These are phyloP conservation scores for Anser cygnoides DNA, from an alignment of 2,113 vertebrate species.

Conservation along the genomic window DNA sequence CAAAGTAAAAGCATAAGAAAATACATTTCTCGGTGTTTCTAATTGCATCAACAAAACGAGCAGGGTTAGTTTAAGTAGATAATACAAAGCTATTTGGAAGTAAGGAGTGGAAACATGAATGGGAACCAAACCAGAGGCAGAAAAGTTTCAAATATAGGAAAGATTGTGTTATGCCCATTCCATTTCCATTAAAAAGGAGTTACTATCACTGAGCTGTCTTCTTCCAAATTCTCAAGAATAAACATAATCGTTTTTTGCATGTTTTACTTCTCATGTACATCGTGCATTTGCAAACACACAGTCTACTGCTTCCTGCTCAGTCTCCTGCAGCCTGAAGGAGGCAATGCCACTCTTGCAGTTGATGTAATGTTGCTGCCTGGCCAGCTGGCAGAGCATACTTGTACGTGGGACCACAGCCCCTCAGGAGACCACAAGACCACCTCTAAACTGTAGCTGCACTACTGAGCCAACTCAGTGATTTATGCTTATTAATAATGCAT, in stretches of 20 bases:
- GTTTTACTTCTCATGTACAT: background rate
- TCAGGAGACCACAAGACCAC: background rate
- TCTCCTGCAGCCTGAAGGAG: background rate
- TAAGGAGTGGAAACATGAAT: background rate
- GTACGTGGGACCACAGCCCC: background rate
- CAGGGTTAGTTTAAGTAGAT: background rate
- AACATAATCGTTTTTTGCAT: background rate
- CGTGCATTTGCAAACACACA: background rate
- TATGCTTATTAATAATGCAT: conserved; percentile 66
- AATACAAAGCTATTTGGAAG: background rate
- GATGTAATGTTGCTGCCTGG: background rate
- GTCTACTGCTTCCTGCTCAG: rapidly evolving
- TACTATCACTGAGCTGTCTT: background rate
- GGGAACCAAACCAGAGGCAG: background rate
- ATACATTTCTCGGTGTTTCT: background rate
- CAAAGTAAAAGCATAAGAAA: background rate
- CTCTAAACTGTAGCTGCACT: conserved; percentile 20
- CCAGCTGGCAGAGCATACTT: conserved; percentile 35
- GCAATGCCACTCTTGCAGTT: background rate
- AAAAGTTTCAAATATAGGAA: background rate
- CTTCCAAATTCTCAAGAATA: background rate
- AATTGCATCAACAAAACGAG: background rate
- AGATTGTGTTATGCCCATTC: background rate
- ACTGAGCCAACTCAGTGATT: conserved; percentile 49
- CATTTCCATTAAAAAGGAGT: background rate